phyloP scores from a whole-genome alignment of 2,797 vertebrate species.

The Apogon talboti region DNA sequence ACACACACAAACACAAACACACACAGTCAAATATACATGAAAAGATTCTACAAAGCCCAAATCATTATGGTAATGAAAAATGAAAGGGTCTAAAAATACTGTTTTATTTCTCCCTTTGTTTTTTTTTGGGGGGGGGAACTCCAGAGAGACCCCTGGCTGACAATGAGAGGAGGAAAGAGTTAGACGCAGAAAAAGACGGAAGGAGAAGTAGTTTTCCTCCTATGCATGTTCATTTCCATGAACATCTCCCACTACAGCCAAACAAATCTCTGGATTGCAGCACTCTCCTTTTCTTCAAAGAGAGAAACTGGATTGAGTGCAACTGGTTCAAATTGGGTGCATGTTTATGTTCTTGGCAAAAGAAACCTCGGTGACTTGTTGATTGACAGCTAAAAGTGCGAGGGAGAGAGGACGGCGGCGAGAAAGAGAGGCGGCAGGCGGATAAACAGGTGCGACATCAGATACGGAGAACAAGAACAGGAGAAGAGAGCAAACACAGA shows the following conservation, averaged over 20 bases:
- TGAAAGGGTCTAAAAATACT: conserved; percentile 83
- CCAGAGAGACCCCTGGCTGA: conserved; percentile 64
- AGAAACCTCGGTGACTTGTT: conserved; percentile 49
- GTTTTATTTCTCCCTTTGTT: conserved; percentile 73
- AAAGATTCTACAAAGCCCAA: conserved; percentile 74
- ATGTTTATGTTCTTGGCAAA: conserved; percentile 64
- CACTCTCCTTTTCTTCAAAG: conserved; percentile 51
- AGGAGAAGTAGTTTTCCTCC: conserved; percentile 21
- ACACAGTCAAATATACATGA: conserved; percentile 74
- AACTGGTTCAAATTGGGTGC: conserved; percentile 71
- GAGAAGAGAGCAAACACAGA: conserved; percentile 41
- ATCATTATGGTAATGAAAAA: conserved; percentile 82
- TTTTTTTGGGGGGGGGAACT: conserved; percentile 63
- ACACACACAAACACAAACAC: conserved; percentile 37
- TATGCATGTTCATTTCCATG: conserved; percentile 13
- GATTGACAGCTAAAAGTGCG: conserved; percentile 68
- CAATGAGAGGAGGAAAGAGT: conserved; percentile 44
- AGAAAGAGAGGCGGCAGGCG: conserved; percentile 37
- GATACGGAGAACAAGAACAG: conserved; percentile 21
- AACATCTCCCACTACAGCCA: conserved; percentile 35
- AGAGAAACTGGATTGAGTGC: conserved; percentile 55
- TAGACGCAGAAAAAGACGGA: conserved; percentile 21
- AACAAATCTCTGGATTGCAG: conserved; percentile 46
- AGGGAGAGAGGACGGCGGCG: conserved; percentile 43
- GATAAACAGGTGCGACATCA: conserved; percentile 63